These are phyloP conservation scores for Furcula furcula DNA, from an alignment of 2,888 invertebrate genomes.

Conservation along the genomic window DNA sequence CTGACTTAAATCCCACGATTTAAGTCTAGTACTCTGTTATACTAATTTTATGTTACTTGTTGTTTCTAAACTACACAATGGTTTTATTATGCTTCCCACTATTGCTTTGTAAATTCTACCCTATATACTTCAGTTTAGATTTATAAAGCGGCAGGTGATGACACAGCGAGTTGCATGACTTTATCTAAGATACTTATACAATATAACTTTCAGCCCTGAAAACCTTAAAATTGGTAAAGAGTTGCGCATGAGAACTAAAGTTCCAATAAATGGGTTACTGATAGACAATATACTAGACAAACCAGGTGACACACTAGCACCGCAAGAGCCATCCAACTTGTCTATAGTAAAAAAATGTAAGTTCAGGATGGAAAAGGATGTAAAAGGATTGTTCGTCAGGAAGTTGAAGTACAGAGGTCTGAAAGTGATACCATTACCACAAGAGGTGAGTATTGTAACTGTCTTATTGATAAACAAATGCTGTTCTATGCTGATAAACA, in stretches of 20 bases:
- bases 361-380: slow-evolving; percentile 37
- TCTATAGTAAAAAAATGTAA: slow-evolving; percentile 43
- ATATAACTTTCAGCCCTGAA: slow-evolving; percentile 52
- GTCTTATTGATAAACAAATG: neutral
- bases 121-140: too few relatives aligned
- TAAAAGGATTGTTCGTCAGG: slow-evolving; percentile 33
- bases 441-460: slow-evolving; percentile 29
- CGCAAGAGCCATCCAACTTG: slow-evolving; percentile 27
- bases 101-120: too few relatives aligned
- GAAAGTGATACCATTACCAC: slow-evolving; percentile 26
- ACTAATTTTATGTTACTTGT: too few relatives aligned
- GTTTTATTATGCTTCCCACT: too few relatives aligned
- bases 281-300: slow-evolving; percentile 16
- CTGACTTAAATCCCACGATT: too few relatives aligned
- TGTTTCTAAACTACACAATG: too few relatives aligned
- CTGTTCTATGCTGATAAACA: too few relatives aligned
- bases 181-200: too few relatives aligned
- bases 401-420: slow-evolving; percentile 60
- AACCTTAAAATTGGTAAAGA: slow-evolving; percentile 54
- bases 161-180: too few relatives aligned
- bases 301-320: slow-evolving; percentile 2
- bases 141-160: too few relatives aligned
- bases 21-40: too few relatives aligned
- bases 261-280: slow-evolving; percentile 37
- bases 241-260: slow-evolving; percentile 36